These are phyloP conservation scores for Nibea albiflora DNA, from an alignment of 2,113 vertebrate genomes.

Conservation along the genomic window DNA sequence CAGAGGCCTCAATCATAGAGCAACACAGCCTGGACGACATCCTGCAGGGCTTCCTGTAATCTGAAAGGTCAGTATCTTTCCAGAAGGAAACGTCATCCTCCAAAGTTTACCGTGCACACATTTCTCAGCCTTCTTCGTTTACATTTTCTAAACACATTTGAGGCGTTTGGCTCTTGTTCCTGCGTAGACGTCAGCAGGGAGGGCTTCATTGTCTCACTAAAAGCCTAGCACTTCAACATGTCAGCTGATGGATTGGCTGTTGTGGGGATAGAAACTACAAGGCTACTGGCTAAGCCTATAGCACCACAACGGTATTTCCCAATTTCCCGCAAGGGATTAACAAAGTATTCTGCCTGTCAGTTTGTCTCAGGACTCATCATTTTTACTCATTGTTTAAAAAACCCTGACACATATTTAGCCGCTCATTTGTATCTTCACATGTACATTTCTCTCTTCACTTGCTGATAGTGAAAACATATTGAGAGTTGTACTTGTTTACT, in stretches of 20 bases:
- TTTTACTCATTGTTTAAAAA: background rate
- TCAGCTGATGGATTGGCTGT: constrained; percentile 46
- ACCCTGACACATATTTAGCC: background rate
- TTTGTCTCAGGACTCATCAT: background rate
- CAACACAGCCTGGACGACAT: constrained; percentile 24
- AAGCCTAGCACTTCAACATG: constrained; percentile 56
- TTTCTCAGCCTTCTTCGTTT: constrained; percentile 55
- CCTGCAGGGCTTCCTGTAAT: constrained; percentile 33
- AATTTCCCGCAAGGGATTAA: constrained; percentile 14
- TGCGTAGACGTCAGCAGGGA: constrained; percentile 37
- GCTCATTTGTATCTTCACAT: background rate
- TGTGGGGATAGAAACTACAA: constrained; percentile 31
- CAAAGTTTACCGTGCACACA: constrained; percentile 35
- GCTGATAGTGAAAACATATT: background rate
- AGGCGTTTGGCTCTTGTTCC: constrained; percentile 37
- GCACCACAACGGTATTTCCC: background rate
- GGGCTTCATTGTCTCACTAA: constrained; percentile 54
- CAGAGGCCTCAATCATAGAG: constrained; percentile 23
- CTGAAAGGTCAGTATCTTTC: constrained; percentile 28
- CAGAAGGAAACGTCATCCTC: constrained; percentile 37
- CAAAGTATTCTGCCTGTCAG: constrained; percentile 3
- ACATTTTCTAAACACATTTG: constrained; percentile 22
- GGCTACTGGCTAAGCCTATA: background rate
- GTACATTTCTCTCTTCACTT: background rate
- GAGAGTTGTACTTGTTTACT: background rate